Percentiles rank a stretch among this genome's conserved stretches.
Evolutionary conservation across 1,140 invertebrate species (phyloP).

Genomic region (Drosophila ficusphila): DNA sequence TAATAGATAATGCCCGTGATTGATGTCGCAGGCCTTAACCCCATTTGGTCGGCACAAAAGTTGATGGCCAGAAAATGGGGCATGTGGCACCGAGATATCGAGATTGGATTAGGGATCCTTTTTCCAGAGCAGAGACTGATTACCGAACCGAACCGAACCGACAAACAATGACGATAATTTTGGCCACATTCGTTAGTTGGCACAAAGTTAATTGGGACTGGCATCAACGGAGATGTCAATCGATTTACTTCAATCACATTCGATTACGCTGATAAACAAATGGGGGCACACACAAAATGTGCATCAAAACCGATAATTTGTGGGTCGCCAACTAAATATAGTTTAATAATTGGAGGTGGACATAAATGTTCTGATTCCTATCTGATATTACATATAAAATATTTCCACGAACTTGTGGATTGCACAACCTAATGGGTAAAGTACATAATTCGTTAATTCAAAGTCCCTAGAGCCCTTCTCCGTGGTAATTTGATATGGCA

Average conservation of each 20-base stretch:
- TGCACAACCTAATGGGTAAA: too few species aligned
- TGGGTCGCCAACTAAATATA: too few species aligned
- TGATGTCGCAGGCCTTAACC: conserved; percentile 27
- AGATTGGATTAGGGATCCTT: not conserved
- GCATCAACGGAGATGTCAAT: not conserved
- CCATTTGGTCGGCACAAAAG: not conserved
- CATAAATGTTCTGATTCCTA: too few species aligned
- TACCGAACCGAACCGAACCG: too few species aligned
- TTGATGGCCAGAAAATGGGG: not conserved
- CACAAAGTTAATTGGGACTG: not conserved
- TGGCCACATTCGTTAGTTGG: not conserved
- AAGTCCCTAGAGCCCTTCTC: too few species aligned
- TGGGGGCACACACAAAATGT: not conserved
- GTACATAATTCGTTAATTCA: too few species aligned
- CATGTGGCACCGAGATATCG: not conserved
- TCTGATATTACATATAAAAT: too few species aligned
- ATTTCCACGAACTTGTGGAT: too few species aligned
- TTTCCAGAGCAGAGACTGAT: not conserved
- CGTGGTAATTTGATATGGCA: not conserved
- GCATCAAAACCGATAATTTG: too few species aligned
- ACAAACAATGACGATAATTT: not conserved
- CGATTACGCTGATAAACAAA: not conserved
- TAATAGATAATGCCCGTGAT: conserved; percentile 41
- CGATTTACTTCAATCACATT: not conserved
- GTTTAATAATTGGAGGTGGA: too few species aligned